phyloP scores from a whole-genome alignment of 2,797 vertebrate genomes.

The Parauchenoglanis ngamensis region DNA sequence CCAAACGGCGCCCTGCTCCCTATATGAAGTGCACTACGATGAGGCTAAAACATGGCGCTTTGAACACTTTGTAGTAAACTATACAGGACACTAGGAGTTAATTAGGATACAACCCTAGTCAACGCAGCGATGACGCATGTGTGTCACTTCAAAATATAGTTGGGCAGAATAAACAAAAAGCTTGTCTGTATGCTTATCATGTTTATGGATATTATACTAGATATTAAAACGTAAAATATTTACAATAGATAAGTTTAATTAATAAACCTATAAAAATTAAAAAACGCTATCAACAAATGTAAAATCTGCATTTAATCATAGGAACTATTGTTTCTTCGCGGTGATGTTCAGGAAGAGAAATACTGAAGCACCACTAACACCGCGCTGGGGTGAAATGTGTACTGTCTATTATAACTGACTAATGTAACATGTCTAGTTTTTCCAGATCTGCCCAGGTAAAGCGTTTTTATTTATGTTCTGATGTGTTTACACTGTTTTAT shows the following conservation, averaged over 20 bases:
- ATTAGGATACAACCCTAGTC: background rate
- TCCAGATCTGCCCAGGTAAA: slow-evolving; percentile 81
- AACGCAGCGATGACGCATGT: background rate
- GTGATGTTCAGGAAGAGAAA: background rate
- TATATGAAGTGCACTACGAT: background rate
- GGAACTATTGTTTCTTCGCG: rapidly evolving
- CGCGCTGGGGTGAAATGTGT: slow-evolving; percentile 64
- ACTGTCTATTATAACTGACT: background rate
- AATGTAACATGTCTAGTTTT: slow-evolving; percentile 76
- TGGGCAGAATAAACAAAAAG: slow-evolving; percentile 54
- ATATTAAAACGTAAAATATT: background rate
- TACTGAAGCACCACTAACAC: background rate
- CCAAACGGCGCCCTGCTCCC: background rate
- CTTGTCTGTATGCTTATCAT: background rate
- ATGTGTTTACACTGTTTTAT: background rate
- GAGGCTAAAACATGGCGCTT: background rate
- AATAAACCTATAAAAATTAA: background rate
- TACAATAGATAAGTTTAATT: background rate
- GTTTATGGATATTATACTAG: background rate
- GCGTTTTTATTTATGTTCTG: background rate
- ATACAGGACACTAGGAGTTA: background rate
- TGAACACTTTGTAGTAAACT: slow-evolving; percentile 19
- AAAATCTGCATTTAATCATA: too few species aligned
- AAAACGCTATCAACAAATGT: background rate
- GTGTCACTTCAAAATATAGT: slow-evolving; percentile 59